Base-by-base conservation (phyloP, 2,113 vertebrate species). In the Eupsittula cactorum region DNA sequence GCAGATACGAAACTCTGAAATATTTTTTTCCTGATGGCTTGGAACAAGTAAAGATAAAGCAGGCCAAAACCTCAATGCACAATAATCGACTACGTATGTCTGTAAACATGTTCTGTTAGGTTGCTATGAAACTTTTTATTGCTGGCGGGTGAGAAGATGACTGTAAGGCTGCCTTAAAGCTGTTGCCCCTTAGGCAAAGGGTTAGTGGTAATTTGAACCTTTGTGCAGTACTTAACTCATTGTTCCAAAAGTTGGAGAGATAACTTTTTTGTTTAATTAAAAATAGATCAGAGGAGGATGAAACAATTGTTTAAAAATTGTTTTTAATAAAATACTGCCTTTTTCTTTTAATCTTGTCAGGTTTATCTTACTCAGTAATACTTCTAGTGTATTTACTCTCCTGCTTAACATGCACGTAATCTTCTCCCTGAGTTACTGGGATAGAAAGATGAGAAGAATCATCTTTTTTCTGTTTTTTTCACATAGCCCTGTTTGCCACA, bases 71-170 rank as follows among this genome's bases (percentile, higher is more conserved):
- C 65, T 83, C 81, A 90, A 95, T 93, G 82, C 82, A 50, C 69
- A 83, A n/a, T 95, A 93, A 96, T 96, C 0, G 8, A 64, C 86
- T 92, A 71, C 73, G 70, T 92, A 50, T 96, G 95, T 52, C 83
- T 91, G 69, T 95, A 96, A 95, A 94, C 86, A 81, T 75, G 60
- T 60, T 84, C 88, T 97, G 94, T 96, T 97, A 94, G 83, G 91
- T 96, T 97, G 94, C 92, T 96, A 97, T 88, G 96, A 82, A 88
- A 92, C 88, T 83, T 74, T 27, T 75, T 74, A 49, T 67, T 94
- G 33, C 68, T 92, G 91, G 80, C 63, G 6, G 41, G 69, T 0
- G 2, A 83, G 63, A 65, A 83, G 46, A 65, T 67, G 68, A 29
- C 49, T 88, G 5, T 80, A 77, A 88, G 67, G 23, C 25, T 63